Base-by-base conservation (phyloP, 2,797 vertebrate genomes). In the Buceros bicornis region DNA sequence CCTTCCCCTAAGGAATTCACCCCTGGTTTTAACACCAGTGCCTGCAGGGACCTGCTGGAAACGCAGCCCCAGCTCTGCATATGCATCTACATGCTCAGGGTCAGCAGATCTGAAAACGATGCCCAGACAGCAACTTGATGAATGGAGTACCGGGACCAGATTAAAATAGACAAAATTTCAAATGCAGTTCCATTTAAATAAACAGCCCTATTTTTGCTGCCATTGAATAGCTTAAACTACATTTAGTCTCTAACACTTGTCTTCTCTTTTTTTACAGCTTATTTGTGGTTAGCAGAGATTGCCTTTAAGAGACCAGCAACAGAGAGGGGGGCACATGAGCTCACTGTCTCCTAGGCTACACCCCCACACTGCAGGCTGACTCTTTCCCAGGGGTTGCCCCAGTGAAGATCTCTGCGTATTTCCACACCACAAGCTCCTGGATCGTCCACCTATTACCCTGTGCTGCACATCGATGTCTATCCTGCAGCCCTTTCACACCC, bases 401-500 rank as follows among this genome's bases (percentile, higher is more conserved):
- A 56, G 2, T 18, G 40, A 87, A 80, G 13, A 14, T 31, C 37
- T 14, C 35, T 22, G 11, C 33, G 73, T 82, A 28, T 6, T 64
- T 16, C 37, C 78, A 85, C n/a, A 25, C 26, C n/a, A 31, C 3
- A 6, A 43, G 26, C 24, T 65, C 26, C 42, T 43, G 58, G n/a
- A 19, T 35, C 3, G 2, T n/a, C n/a, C 60, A 58, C 45, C 25
- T 40, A 16, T 67, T 4, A 10, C 57, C 26, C 66, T 19, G 16
- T 0, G 1, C 29, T 43, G 42, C 28, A n/a, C 11, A 19, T 8
- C 1, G 7, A n/a, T 51, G 29, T 12, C 15, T 33, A 5, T 19
- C 31, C 35, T 56, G 28, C n/a, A 65, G 47, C n/a, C 19, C 16
- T 56, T 64, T 69, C 70, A 24, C 71, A 42, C 16, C 14, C 26